Conservation (phyloP, 2,888 invertebrate species). For the Thymelicus lineola region DNA sequence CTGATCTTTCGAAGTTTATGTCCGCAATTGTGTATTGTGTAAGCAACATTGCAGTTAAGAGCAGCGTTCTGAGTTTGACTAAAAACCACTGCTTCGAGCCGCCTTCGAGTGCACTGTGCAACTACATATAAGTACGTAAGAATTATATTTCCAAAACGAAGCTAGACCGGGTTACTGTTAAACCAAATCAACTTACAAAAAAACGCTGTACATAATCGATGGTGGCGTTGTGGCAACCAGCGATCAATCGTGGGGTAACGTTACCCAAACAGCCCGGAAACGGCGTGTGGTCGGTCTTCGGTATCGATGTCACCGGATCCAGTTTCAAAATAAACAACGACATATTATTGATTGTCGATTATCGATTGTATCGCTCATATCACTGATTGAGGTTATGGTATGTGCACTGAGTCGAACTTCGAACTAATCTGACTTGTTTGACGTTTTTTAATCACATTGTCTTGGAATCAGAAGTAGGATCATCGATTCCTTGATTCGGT, state of each 20-base stretch:
- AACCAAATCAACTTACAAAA: not conserved
- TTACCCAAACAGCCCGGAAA: constrained; percentile 42
- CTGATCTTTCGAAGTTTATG: too few species aligned
- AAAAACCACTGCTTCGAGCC: too few species aligned
- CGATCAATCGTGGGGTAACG: constrained; percentile 42
- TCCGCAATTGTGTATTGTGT: too few species aligned
- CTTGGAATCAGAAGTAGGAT: too few species aligned
- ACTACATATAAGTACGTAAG: not conserved
- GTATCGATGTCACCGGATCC: constrained; percentile 39
- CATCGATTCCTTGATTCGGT: too few species aligned
- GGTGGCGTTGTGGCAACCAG: constrained; percentile 6
- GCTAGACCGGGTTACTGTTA: not conserved
- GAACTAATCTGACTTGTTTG: too few species aligned
- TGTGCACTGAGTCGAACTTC: not conserved
- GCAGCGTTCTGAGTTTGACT: too few species aligned
- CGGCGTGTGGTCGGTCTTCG: constrained; percentile 41
- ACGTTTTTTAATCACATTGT: too few species aligned
- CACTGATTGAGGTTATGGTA: not conserved
- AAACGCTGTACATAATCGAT: not conserved
- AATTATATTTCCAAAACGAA: not conserved
- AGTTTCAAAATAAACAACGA: constrained; percentile 42
- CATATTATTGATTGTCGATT: constrained; percentile 40
- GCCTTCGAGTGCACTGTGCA: too few species aligned
- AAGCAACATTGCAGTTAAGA: too few species aligned
- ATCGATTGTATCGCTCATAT: constrained; percentile 13